Evolutionary conservation across 2,797 vertebrate genomes (phyloP), one percentile per base, ranked within the genome.

Genomic region (Lepidocolaptes lacrymiger): DNA sequence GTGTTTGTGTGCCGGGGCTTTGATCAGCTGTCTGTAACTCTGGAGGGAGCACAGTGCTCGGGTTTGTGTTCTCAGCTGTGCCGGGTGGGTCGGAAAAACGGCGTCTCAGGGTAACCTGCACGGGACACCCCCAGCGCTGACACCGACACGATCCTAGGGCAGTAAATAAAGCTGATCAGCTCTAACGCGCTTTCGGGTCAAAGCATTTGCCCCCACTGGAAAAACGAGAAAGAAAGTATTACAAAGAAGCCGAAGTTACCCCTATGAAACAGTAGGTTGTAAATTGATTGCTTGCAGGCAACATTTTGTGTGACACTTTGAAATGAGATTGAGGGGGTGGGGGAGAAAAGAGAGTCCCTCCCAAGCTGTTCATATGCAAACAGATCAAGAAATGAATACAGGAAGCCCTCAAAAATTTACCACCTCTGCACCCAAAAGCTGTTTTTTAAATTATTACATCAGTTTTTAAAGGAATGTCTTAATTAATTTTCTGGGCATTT

Each of bases 41-140:
- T 2, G 44, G 36, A 44, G 55, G 56, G 79, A 44, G 68, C 51
- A 62, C 63, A 79, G 66, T 46, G 2, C 51, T 54, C 16, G 73
- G 39, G 58, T 72, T 75, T 91, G 89, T 80, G 82, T 89, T 93
- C 66, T 43, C 94, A 85, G 90, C 90, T 95, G 90, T 28, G 52
- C 55, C 39, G 28, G 36, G 62, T 24, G 46, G 46, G 46, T 48
- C 49, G 49, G 26, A 17, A 30, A 46, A 46, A 12, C n/a, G 10
- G 62, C 66, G 21, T 75, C 90, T 67, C 7, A 2, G 14, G 19
- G 91, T 32, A n/a, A 39, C 59, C 43, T 3, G 3, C 43, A 1
- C 21, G 44, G 59, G 28, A 71, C 75, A 30, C 36, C 1, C 2
- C 62, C 76, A 36, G 36, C 75, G 85, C 54, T 26, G 61, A 10